Evolutionary conservation across 2,797 vertebrate genomes (phyloP).

Genomic region (Acanthurus tractus): DNA sequence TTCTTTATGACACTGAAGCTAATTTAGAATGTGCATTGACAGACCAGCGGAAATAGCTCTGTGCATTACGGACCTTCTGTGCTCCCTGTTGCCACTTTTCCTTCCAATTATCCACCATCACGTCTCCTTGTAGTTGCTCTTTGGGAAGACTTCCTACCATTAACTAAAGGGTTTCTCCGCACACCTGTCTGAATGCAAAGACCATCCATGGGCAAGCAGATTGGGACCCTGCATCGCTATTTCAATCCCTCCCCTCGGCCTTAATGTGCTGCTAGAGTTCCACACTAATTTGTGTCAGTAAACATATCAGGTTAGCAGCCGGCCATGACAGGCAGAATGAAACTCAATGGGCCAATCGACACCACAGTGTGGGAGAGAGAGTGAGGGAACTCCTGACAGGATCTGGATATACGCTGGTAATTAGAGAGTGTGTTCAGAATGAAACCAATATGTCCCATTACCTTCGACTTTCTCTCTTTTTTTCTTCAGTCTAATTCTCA

Average conservation of each 20-base stretch:
- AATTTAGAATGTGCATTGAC: conserved; percentile 76
- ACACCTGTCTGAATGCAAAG: conserved; percentile 59
- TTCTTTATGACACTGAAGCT: conserved; percentile 60
- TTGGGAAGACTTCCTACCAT: conserved; percentile 53
- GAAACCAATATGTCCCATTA: conserved; percentile 39
- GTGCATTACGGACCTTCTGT: conserved; percentile 42
- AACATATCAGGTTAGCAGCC: conserved; percentile 64
- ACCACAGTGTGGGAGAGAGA: conserved; percentile 21
- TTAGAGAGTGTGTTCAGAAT: conserved; percentile 61
- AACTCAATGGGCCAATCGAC: conserved; percentile 54
- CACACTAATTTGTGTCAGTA: conserved; percentile 73
- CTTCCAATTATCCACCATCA: conserved; percentile 77
- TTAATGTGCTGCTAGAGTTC: conserved; percentile 70
- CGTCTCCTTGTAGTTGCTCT: conserved; percentile 44
- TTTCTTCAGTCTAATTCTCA: conserved; percentile 25
- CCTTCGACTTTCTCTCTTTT: conserved; percentile 23
- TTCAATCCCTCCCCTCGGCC: conserved; percentile 28
- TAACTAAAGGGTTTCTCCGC: conserved; percentile 35
- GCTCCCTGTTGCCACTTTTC: conserved; percentile 44
- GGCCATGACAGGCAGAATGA: conserved; percentile 51
- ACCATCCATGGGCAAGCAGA: conserved; percentile 30
- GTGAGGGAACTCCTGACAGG: conserved; percentile 48
- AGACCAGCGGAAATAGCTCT: conserved; percentile 55
- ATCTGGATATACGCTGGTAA: conserved; percentile 62
- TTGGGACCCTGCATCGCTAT: conserved; percentile 45